Base-by-base conservation (phyloP, 2,113 vertebrate species). In the Corythornis cristatus region DNA sequence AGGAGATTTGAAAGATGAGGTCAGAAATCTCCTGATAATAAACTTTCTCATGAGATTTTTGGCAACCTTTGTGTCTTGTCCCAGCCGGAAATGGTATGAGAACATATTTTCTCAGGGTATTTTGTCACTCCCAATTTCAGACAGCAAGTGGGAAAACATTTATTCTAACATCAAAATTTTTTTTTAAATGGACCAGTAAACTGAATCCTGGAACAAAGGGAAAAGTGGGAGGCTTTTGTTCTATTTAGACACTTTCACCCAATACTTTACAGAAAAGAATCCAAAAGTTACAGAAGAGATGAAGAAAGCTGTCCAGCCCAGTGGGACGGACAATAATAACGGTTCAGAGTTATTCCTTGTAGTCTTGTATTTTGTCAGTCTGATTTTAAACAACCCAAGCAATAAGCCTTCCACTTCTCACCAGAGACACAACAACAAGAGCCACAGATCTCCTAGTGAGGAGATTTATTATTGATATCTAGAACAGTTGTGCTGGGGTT, bases 21-120 rank as follows among this genome's bases (percentile, higher is more conserved):
- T 35, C 5, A 25, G 71, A 81, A 95, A 74, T 89, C 73, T 91
- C 93, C 58, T 51, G 67, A 90, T 91, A 88, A 82, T 79, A 93
- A 92, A 79, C 56, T 94, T 95, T 93, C 93, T 94, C 81, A 82
- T 3, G 15, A 92, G 90, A 62, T 72, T 95, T 53, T 91, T 92
- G 82, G 86, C 81, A 91, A 86, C 31, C 42, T 88, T 65, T 78
- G 12, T 11, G 10, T 89, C 81, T 95, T 77, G 64, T 84, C 84
- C 53, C 93, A 94, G 91, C 86, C 94, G 93, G 86, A 96, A 90
- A 75, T 73, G 72, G 58, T 82, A 58, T 86, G 66, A 77, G 90
- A 95, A 93, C 40, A 46, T 86, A 68, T 92, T 65, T 90, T 79
- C 89, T 83, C 0, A 5, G 48, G 23, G 40, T 70, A 45, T 92